A percentile compares a stretch with the other conserved stretches of the same genome.
These are phyloP conservation scores for Herminia tarsipennalis DNA, from an alignment of 2,888 invertebrate genomes.

Conservation along the genomic window DNA sequence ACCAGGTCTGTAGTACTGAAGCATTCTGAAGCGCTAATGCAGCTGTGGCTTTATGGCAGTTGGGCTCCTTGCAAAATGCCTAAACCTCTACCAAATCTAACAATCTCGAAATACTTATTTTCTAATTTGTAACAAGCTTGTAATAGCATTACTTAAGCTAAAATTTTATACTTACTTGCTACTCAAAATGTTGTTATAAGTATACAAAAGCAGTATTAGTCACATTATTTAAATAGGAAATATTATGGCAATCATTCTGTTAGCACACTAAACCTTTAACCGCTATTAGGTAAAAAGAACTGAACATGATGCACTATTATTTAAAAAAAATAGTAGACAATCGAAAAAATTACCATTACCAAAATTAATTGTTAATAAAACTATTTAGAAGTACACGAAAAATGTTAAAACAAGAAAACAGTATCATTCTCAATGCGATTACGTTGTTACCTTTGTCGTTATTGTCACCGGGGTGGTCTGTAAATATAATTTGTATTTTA, in stretches of 20 bases:
- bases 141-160: slow-evolving; percentile 1
- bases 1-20: no score
- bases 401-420: slow-evolving; percentile 34
- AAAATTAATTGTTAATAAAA: slow-evolving; percentile 14
- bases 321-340: no score
- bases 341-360: not conserved
- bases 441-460: slow-evolving; percentile 74
- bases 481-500: slow-evolving; percentile 47
- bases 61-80: no score
- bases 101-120: no score
- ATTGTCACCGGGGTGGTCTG: slow-evolving; percentile 75
- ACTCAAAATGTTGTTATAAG: not conserved
- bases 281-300: not conserved
- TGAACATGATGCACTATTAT: slow-evolving; percentile 5
- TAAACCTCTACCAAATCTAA: no score
- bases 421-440: slow-evolving; percentile 42
- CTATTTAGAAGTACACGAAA: slow-evolving; percentile 24
- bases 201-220: slow-evolving; percentile 10
- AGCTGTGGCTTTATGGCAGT: no score
- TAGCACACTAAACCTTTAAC: not conserved
- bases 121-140: no score
- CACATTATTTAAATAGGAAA: not conserved
- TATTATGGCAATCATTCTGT: not conserved
- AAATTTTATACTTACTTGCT: not conserved
- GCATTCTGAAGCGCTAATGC: no score